Evolutionary conservation across 2,888 invertebrate genomes (phyloP), one percentile per base, ranked within the genome.

Genomic region (Altica lythri): DNA sequence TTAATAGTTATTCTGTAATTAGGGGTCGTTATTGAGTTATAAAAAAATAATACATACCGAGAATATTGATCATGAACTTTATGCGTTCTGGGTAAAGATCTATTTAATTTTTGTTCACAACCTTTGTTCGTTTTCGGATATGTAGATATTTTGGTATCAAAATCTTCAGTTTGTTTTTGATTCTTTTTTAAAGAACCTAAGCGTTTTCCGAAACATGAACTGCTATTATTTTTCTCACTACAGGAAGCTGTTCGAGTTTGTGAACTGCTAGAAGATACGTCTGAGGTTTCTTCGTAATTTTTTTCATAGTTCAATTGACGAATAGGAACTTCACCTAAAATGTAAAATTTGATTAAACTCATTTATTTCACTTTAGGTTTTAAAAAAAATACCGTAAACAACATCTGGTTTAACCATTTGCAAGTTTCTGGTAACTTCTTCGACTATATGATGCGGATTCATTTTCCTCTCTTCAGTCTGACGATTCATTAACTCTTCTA

Each of bases 401-500:
- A 83, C 82, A 65, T 83, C 83, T 4, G 82, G 80, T 61, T 80
- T 79, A 57, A 81, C 75, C 44, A 72, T 61, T 56, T 71, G 73
- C 42, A 72, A 67, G 60, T 74, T 73, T 18, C 71, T 68, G 12
- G 66, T 59, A 44, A 68, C 62, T 53, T 72, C 70, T 42, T 70
- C 70, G 18, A 69, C 68, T 46, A 70, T 68, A 55, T 66, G 64
- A 55, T 72, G 70, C 1, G 73, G 72, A 64, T 75, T 74, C 48
- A 81, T 79, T 62, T 81, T 80, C 14, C 82, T 80, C 68, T 89
- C 89, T 70, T 89, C 88, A 59, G 83, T 86, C 72, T 89, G 89
- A 62, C 87, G 84, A 62, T 85, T 83, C 90, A 90, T 90, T 68
- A 91, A 81, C 76, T 90, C 87, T 72, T 90, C 88, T 19, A 90